Evolutionary conservation across 2,797 vertebrate species (phyloP).

Genomic region (Syngnathus acus): DNA sequence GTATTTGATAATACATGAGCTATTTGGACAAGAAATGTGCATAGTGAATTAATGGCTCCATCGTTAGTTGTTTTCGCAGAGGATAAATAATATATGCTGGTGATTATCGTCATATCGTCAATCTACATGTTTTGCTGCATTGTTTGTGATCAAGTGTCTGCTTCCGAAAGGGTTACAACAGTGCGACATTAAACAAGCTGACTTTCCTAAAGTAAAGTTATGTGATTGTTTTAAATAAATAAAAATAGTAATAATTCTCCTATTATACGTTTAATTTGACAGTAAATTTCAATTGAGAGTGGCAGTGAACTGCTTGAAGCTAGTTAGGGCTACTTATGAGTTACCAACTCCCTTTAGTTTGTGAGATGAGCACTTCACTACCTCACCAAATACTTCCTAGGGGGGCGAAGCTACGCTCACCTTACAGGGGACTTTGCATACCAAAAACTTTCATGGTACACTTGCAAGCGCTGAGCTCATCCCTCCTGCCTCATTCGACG

Average conservation of each 20-base stretch:
- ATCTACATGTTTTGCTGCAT: not conserved
- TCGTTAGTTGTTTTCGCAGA: not conserved
- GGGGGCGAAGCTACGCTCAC: not conserved
- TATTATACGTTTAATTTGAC: not conserved
- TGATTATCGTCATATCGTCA: not conserved
- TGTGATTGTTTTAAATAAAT: not conserved
- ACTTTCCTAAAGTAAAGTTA: not conserved
- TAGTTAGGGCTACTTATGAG: not conserved
- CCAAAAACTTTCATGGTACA: constrained; percentile 20
- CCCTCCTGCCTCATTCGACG: constrained; percentile 1
- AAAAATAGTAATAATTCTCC: too few relatives aligned
- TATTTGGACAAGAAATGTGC: not conserved
- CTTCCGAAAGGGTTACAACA: not conserved
- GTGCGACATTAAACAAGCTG: not conserved
- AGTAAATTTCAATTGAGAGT: not conserved
- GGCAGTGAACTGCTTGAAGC: not conserved
- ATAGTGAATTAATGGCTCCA: not conserved
- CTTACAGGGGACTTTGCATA: constrained; percentile 1
- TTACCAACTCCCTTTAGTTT: not conserved
- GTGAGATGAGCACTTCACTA: not conserved
- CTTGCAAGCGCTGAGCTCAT: not conserved
- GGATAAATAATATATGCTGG: not conserved
- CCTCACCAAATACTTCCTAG: not conserved
- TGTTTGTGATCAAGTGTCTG: too few relatives aligned
- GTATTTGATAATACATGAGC: not conserved